Conservation (phyloP, 2,113 vertebrate genomes). For the Saguinus imperator region DNA sequence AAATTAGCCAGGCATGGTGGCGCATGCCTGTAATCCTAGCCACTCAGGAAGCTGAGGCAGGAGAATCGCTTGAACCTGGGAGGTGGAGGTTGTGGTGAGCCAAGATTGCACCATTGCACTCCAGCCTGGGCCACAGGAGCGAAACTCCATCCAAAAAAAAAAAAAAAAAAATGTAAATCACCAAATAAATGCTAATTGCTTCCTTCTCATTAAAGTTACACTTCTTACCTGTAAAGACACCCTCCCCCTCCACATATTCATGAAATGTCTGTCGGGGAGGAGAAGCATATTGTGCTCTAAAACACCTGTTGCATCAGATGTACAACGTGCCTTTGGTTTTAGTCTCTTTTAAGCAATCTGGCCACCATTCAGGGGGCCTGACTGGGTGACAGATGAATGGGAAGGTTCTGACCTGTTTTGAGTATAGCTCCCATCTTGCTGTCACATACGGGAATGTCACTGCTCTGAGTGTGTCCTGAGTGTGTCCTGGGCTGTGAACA, state of each 20-base stretch:
- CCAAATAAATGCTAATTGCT: background rate
- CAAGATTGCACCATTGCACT: no score
- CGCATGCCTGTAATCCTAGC: no score
- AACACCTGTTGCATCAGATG: background rate
- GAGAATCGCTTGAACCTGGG: no score
- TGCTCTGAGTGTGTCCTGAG: background rate
- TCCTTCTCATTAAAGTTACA: background rate
- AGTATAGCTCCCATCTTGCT: background rate
- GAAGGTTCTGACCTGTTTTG: background rate
- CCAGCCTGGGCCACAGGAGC: no score
- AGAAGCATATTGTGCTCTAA: background rate
- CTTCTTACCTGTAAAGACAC: background rate
- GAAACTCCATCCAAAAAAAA: no score
- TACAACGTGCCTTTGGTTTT: background rate
- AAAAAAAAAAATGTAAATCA: background rate
- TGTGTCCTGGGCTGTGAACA: background rate
- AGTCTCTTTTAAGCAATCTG: background rate
- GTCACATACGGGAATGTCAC: background rate
- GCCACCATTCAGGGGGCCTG: background rate
- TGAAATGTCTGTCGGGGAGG: background rate
- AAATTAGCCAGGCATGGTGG: no score
- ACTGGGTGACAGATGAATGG: background rate
- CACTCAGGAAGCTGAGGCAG: no score
- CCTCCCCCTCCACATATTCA: background rate
- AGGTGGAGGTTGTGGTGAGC: no score